Base-by-base conservation (phyloP, 2,113 vertebrate genomes). In the Psilopogon haemacephalus region DNA sequence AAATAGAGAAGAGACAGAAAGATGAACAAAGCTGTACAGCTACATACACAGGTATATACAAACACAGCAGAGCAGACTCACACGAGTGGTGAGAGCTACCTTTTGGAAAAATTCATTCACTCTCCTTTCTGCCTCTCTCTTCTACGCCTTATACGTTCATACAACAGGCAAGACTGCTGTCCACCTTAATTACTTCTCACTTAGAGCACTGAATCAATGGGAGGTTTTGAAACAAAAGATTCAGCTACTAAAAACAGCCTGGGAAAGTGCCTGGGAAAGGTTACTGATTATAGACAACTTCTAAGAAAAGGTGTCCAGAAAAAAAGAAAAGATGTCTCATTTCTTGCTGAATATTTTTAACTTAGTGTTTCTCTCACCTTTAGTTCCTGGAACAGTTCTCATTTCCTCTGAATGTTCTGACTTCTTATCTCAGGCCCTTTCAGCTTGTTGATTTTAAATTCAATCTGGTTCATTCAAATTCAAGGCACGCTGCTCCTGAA, bases 211-310 rank as follows among this genome's bases (percentile, higher is more conserved):
- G 91, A 94, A 95, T 96, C 91, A 93, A 93, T 89, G 93, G 89
- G 87, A 91, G 85, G 89, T 83, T 96, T 95, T 94, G 85, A 96
- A 96, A 96, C 94, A 96, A 96, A 92, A 84, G 87, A 89, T 68
- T 94, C 87, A 62, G 65, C 93, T 88, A 91, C 79, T 89, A 88
- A 94, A 94, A 96, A 89, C 85, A 92, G 93, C 75, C 75, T 84
- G 68, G 78, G 74, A 86, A 96, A 96, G 86, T 89, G 89, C 72
- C 68, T 16, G 2, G 68, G 91, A 95, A 93, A 95, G 91, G 95
- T 96, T 90, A 86, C 82, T 58, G 93, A 84, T 89, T 89, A 92
- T 33, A 92, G 72, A 83, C 1, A 13, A 65, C 93, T 95, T 93
- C 84, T 91, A 86, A 93, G 79, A 87, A 94, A 92, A 95, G 74